Evolutionary conservation across 2,888 invertebrate species (phyloP), one percentile per base, ranked within the genome.

Genomic region (Tiphia femorata): DNA sequence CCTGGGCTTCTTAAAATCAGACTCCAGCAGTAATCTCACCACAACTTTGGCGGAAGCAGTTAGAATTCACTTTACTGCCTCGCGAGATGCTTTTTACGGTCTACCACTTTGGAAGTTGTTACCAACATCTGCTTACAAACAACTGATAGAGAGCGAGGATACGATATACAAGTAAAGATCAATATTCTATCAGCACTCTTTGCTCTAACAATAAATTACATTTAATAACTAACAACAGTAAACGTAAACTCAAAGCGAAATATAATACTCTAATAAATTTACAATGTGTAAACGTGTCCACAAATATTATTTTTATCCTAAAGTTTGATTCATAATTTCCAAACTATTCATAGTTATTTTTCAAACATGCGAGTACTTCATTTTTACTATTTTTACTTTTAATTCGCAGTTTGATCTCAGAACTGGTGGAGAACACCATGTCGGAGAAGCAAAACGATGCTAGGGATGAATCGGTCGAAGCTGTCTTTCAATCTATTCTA

Each of bases 31-130:
- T 65, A 87, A 88, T 0, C 86, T 89, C 12, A 88, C 89, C 16
- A 88, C 89, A 0, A 87, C 86, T 49, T 83, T 94, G 27, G 90
- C 92, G 1, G 85, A 88, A n/a, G 92, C 93, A 0, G 91, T 93
- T 2, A 91, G 92, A 75, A 86, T 90, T 33, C 90, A 93, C 74
- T 94, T 94, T 79, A 86, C 91, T 41, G 91, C 93, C 0, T 91
- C 91, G 63, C 86, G 94, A 51, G 94, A 95, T 78, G 92, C 93
- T 0, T 92, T 91, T 81, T 95, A 91, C 79, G 93, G 94, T 0
- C 86, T 92, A 29, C 93, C 94, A 0, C 82, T 92, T 49, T 95
- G 94, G 94, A 94, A 94, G 83, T 87, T 92, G 58, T 87, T 91
- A 12, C 89, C 91, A 0, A 93, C 94, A 0, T 84, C 86, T 42